These are phyloP conservation scores for Alcedo quadribrachys DNA, from an alignment of 2,797 vertebrate species.

Conservation along the genomic window DNA sequence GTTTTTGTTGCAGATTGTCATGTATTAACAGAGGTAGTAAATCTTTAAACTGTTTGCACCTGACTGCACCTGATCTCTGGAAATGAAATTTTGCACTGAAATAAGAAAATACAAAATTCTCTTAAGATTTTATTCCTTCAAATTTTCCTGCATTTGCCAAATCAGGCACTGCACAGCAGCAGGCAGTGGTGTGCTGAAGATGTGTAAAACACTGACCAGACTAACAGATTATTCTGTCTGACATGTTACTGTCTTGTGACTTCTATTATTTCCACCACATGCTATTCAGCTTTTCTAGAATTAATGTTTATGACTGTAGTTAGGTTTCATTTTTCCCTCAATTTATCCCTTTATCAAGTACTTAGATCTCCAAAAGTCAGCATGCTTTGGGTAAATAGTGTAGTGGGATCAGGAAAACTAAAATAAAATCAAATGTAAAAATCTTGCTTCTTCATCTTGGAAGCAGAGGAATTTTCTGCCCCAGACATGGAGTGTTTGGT, in stretches of 20 bases:
- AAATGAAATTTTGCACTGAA: background rate
- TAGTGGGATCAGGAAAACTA: background rate
- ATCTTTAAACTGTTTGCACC: background rate
- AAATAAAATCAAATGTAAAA: background rate
- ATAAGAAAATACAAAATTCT: background rate
- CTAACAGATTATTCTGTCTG: background rate
- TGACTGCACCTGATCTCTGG: background rate
- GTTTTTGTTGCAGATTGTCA: background rate
- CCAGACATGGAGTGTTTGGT: background rate
- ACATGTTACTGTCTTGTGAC: background rate
- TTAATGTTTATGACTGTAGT: background rate
- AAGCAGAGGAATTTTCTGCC: background rate
- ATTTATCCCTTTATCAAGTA: background rate
- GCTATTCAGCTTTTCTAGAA: background rate
- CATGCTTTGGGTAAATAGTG: background rate
- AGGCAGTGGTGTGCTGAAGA: background rate
- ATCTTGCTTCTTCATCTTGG: background rate
- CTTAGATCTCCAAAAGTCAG: slow-evolving; percentile 3
- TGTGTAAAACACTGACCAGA: background rate
- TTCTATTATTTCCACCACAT: background rate
- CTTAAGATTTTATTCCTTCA: background rate
- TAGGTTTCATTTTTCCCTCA: slow-evolving; percentile 13
- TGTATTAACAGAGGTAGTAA: background rate
- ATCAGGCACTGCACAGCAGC: background rate
- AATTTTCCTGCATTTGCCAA: background rate